A percentile compares a stretch with the other conserved stretches of the same genome.
Conservation (phyloP, 2,113 vertebrate genomes). For the Larimichthys polyactis region DNA sequence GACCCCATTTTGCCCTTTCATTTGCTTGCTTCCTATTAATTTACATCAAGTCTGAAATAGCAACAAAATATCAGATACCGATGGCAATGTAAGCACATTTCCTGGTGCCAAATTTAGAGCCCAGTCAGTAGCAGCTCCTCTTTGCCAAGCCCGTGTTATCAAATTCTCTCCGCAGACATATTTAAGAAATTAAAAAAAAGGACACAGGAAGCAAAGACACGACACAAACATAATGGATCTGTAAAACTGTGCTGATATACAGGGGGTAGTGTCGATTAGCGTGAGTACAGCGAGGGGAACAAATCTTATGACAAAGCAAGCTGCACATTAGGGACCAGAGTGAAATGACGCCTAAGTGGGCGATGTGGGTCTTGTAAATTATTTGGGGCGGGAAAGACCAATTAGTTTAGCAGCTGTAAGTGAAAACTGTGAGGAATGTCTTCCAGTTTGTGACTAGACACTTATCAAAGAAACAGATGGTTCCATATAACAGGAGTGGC, state of each 20-base stretch:
- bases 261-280: not conserved
- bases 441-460: conserved; percentile 42
- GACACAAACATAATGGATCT: not conserved
- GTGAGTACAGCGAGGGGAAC: not conserved
- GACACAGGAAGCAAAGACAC: conserved; percentile 2
- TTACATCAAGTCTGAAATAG: conserved; percentile 33
- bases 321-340: conserved; percentile 10
- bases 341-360: conserved; percentile 26
- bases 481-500: conserved; percentile 32
- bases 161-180: conserved; percentile 28
- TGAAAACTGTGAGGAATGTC: conserved; percentile 19
- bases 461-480: conserved; percentile 55
- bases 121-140: conserved; percentile 34
- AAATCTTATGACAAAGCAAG: not conserved
- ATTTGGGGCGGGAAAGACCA: conserved; percentile 19
- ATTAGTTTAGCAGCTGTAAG: conserved; percentile 45
- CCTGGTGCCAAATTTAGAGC: conserved; percentile 40
- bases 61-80: conserved; percentile 23
- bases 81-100: conserved; percentile 43
- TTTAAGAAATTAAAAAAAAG: conserved; percentile 17
- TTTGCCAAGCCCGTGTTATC: conserved; percentile 37
- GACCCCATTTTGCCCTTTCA: not conserved
- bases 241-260: conserved; percentile 1
- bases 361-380: conserved; percentile 24
- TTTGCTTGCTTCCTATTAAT: conserved; percentile 33